Conservation (phyloP, 2,113 vertebrate genomes). For the Lamprotornis superbus region DNA sequence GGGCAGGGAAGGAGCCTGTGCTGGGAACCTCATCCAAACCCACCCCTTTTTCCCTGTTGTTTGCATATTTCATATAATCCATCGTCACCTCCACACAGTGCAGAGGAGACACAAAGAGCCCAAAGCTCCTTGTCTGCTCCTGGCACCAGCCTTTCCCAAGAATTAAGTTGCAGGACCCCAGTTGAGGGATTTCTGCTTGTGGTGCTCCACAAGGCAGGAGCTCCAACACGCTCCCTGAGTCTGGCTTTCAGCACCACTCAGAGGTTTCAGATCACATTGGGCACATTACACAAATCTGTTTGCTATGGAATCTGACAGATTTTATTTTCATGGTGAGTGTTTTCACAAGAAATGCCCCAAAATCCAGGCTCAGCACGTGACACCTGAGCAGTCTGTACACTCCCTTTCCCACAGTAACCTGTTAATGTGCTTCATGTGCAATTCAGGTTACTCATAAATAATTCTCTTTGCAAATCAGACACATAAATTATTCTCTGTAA, state of each 20-base stretch:
- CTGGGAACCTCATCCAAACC: not conserved
- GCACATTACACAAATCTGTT: not conserved
- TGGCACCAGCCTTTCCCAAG: not conserved
- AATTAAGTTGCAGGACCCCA: not conserved
- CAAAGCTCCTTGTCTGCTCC: not conserved
- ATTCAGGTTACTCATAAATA: slow-evolving; percentile 4
- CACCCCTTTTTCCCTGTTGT: not conserved
- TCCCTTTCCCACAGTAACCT: not conserved
- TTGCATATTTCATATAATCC: not conserved
- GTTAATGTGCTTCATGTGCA: not conserved
- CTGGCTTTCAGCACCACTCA: not conserved
- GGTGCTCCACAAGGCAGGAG: not conserved
- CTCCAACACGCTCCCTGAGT: rapidly evolving
- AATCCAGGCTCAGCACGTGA: not conserved
- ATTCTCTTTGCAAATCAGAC: not conserved
- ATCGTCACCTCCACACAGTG: not conserved
- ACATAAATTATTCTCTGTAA: slow-evolving; percentile 15
- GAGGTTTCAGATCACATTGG: not conserved
- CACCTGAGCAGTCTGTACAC: not conserved
- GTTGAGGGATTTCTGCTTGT: not conserved
- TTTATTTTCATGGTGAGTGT: not conserved
- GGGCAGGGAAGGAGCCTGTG: not conserved
- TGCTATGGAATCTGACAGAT: not conserved
- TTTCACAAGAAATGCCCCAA: not conserved
- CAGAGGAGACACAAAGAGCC: not conserved